Evolutionary conservation across 2,797 vertebrate genomes (phyloP), one percentile per base, ranked within the genome.

Genomic region (Melanotaenia parkinsoni): DNA sequence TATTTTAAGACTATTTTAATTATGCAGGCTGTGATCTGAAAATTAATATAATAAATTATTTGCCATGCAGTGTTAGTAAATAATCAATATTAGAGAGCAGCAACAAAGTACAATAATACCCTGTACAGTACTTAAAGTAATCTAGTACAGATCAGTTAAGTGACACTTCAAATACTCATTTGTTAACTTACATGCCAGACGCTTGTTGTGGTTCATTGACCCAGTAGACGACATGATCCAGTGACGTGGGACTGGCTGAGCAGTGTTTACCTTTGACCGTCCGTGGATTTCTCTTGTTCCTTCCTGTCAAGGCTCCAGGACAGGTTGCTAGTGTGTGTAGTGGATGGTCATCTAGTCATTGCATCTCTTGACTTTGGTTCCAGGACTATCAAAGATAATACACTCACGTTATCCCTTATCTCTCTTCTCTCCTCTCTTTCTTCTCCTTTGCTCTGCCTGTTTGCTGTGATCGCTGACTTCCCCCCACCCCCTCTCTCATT

Each of bases 141-240:
- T 4, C 24, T 20, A 20, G 11, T 30, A 2, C 10, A 54, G 26
- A n/a, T 74, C 70, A 43, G 28, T 45, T 66, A 22, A 26, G 33
- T 22, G 24, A 8, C 0, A 47, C 58, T 66, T 40, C 12, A 35
- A 62, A 37, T 64, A 3, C 51, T 51, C 53, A 38, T 72, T 47
- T 75, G 33, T 47, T 33, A 40, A 26, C 14, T 92, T 76, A 94
- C 93, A 92, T 67, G 92, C 74, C 80, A 91, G 87, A 18, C 84
- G 84, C 57, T 92, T 93, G 79, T 88, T 93, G 90, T 92, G 90
- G 88, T 90, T 89, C 79, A 84, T 85, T 43, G 92, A 92, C 65
- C 91, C 92, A 1, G 86, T 30, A 40, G 92, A 93, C 38, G 92
- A 94, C 92, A 94, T 94, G 88, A 81, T 92, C 83, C 84, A 33